A percentile compares a stretch with the other conserved stretches of the same genome.
Evolutionary conservation across 2,113 vertebrate species (phyloP).

Genomic region (Nyctereutes procyonoides): DNA sequence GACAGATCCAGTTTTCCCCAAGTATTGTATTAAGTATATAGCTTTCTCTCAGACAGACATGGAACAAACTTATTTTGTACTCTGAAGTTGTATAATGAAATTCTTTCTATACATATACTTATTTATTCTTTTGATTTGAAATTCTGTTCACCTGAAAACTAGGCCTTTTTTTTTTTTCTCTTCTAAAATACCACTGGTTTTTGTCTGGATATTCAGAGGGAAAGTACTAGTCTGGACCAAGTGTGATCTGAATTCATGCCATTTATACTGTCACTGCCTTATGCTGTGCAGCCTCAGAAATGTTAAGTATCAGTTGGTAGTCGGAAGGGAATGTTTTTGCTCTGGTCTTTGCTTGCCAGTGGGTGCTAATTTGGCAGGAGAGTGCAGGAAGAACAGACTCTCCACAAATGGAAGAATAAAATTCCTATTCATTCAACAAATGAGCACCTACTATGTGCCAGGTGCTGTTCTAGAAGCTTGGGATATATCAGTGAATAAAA

Average conservation of each 20-base stretch:
- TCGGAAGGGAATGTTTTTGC: constrained; percentile 38
- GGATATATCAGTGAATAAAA: neutral
- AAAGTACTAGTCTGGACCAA: constrained; percentile 48
- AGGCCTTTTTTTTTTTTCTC: neutral
- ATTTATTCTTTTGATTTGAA: constrained; percentile 49
- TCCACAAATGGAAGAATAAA: constrained; percentile 42
- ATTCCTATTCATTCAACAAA: neutral
- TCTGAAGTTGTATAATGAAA: neutral
- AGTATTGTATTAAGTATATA: neutral
- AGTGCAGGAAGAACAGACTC: constrained; percentile 64
- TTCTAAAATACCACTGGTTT: neutral
- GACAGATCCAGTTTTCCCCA: neutral
- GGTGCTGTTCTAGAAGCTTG: neutral
- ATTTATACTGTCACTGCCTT: constrained; percentile 48
- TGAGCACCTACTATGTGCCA: neutral
- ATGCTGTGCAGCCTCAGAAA: constrained; percentile 57
- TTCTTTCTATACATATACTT: constrained; percentile 14
- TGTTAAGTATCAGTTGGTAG: constrained; percentile 48
- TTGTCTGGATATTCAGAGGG: constrained; percentile 66
- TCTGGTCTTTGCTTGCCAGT: constrained; percentile 70
- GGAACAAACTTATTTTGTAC: constrained; percentile 39
- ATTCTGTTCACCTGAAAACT: constrained; percentile 45
- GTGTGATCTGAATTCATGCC: constrained; percentile 67
- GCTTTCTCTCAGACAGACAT: neutral
- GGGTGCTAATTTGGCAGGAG: constrained; percentile 76